A percentile compares a stretch with the other conserved stretches of the same genome.
Conservation (phyloP, 2,888 invertebrate species). For the Dolomedes plantarius region DNA sequence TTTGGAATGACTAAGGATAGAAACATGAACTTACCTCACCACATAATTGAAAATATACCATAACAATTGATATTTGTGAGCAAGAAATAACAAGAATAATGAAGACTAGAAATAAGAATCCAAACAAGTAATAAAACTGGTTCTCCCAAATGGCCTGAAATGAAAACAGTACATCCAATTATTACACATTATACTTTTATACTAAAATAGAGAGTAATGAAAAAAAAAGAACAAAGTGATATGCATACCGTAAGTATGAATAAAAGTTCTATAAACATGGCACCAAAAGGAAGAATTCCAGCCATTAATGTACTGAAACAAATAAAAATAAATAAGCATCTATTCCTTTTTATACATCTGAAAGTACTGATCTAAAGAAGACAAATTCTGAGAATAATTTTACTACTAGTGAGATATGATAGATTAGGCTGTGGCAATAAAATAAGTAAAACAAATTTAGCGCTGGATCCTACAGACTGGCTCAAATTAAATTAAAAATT, state of each 20-base stretch:
- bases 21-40: slow-evolving; percentile 87
- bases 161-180: too few species aligned
- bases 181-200: slow-evolving; percentile 1
- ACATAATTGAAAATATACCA: slow-evolving; percentile 99
- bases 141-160: slow-evolving; percentile 81
- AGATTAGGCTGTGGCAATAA: too few species aligned
- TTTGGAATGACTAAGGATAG: too few species aligned
- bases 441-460: too few species aligned
- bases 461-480: too few species aligned
- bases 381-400: too few species aligned
- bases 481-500: too few species aligned
- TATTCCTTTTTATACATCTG: too few species aligned
- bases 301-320: slow-evolving; percentile 93
- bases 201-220: neutral
- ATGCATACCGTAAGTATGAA: slow-evolving; percentile 80
- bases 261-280: slow-evolving; percentile 98
- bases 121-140: slow-evolving; percentile 99
- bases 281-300: slow-evolving; percentile 97
- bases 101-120: slow-evolving; percentile 98
- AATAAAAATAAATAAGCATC: too few species aligned
- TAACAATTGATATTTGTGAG: slow-evolving; percentile 97
- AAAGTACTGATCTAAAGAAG: too few species aligned
- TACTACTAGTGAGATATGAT: too few species aligned
- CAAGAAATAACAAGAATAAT: slow-evolving; percentile 98
- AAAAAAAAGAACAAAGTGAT: slow-evolving; percentile 3